phyloP scores from a whole-genome alignment of 2,888 invertebrate species.

The Hydrotaea diabolus region DNA sequence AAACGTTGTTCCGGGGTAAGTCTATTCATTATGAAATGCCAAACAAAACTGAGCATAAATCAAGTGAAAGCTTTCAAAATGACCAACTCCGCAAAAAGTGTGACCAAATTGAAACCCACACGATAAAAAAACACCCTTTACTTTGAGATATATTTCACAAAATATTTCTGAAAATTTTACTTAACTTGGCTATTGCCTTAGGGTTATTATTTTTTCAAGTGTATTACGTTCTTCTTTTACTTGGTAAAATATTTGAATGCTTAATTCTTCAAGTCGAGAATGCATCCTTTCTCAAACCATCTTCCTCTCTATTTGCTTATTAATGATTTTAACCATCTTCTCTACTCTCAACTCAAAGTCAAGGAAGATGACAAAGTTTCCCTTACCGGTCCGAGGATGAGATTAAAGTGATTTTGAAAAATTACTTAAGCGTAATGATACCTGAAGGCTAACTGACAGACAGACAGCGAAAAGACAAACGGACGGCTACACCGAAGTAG shows the following conservation, averaged over 20 bases:
- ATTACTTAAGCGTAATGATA: conserved; percentile 11
- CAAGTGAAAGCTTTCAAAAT: too few species aligned
- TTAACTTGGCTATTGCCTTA: too few species aligned
- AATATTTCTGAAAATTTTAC: too few species aligned
- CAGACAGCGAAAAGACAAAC: neutral
- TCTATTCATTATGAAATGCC: too few species aligned
- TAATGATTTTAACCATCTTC: conserved; percentile 70
- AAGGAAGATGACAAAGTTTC: neutral
- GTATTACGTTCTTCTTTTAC: too few species aligned
- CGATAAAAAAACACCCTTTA: too few species aligned
- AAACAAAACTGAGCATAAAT: too few species aligned
- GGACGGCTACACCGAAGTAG: neutral
- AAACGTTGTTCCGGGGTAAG: too few species aligned
- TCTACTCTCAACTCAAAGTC: conserved; percentile 47
- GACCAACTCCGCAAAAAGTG: too few species aligned
- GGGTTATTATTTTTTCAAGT: too few species aligned
- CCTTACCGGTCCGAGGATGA: neutral
- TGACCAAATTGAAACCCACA: too few species aligned
- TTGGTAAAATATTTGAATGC: neutral
- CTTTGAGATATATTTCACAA: too few species aligned
- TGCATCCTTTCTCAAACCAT: conserved; percentile 2
- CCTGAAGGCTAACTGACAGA: neutral
- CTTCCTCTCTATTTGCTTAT: conserved; percentile 67
- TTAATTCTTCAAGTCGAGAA: neutral
- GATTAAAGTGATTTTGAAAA: conserved; percentile 29